phyloP scores from a whole-genome alignment of 2,797 vertebrate species.

The Sebastes dallii region DNA sequence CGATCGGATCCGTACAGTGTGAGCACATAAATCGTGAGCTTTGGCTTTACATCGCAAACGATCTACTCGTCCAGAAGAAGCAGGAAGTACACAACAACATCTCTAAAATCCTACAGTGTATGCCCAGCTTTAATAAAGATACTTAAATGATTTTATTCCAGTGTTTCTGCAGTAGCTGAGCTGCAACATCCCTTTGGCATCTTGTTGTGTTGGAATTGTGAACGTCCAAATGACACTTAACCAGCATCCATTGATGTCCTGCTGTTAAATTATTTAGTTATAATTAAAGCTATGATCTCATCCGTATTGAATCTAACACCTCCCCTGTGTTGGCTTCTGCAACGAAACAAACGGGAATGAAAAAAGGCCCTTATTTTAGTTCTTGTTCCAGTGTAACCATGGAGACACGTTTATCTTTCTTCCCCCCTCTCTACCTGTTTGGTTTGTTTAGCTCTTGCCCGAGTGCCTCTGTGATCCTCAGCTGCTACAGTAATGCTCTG shows the following conservation, averaged over 20 bases:
- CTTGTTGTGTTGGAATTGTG: not conserved
- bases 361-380: conserved; percentile 45
- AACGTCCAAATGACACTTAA: not conserved
- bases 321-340: conserved; percentile 13
- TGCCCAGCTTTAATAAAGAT: too few relatives aligned
- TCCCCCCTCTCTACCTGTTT: conserved; percentile 58
- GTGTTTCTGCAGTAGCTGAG: not conserved
- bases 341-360: conserved; percentile 36
- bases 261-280: conserved; percentile 3
- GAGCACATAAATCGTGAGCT: too few relatives aligned
- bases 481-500: conserved; percentile 63
- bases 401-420: conserved; percentile 50
- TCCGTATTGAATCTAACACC: conserved; percentile 9
- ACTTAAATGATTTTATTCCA: not conserved
- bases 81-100: too few relatives aligned
- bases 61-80: too few relatives aligned
- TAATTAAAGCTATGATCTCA: conserved; percentile 1
- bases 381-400: conserved; percentile 59
- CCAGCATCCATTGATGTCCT: not conserved
- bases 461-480: conserved; percentile 68
- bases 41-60: too few relatives aligned
- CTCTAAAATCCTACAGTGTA: too few relatives aligned
- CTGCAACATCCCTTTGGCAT: not conserved
- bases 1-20: too few relatives aligned
- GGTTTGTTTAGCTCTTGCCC: conserved; percentile 61